phyloP scores from a whole-genome alignment of 2,113 vertebrate species.

The Cisticola juncidis region DNA sequence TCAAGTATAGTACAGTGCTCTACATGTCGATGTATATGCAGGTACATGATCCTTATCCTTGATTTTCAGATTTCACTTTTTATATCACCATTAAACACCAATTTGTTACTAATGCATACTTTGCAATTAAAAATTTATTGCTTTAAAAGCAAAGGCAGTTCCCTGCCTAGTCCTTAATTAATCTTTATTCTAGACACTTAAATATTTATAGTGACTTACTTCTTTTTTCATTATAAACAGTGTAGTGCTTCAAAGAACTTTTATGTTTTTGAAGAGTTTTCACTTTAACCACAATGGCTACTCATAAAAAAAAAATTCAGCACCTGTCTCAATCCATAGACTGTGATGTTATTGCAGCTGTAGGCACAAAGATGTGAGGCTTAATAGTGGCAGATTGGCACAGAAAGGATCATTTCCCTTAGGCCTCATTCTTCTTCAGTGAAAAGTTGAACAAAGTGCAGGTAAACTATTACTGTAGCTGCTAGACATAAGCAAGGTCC shows the following conservation, averaged over 20 bases:
- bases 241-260: not conserved
- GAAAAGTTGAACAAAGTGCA: not conserved
- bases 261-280: not conserved
- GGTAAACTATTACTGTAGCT: not conserved
- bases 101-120: not conserved
- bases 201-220: not conserved
- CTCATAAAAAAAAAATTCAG: not conserved
- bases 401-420: not conserved
- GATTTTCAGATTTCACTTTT: constrained; percentile 12
- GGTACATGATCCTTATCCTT: not conserved
- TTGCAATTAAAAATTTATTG: constrained; percentile 7
- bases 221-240: not conserved
- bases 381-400: not conserved
- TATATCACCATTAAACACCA: not conserved
- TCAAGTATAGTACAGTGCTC: not conserved
- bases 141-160: constrained; percentile 15
- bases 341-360: not conserved
- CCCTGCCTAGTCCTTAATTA: constrained; percentile 14
- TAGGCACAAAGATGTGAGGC: not conserved
- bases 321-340: not conserved
- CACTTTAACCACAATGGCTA: not conserved
- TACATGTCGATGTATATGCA: not conserved
- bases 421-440: not conserved
- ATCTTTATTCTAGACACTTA: constrained; percentile 15
- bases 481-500: not conserved